Evolutionary conservation across 2,888 invertebrate species (phyloP), one percentile per base, ranked within the genome.

Genomic region (Xylota segnis): DNA sequence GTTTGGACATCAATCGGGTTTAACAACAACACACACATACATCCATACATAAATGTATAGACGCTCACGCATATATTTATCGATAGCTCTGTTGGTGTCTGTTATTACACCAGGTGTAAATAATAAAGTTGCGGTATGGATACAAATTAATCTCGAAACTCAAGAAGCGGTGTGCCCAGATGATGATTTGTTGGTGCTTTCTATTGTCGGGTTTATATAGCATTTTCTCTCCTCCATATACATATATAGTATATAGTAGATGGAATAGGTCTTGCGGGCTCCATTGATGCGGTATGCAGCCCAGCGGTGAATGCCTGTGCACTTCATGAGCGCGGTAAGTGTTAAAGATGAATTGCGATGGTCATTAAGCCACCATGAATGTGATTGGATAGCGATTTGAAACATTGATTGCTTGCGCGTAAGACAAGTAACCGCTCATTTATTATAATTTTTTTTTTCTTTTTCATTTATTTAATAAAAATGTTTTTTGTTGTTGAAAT

Each of bases 51-150:
- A n/a, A n/a, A n/a, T n/a, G n/a, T n/a, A n/a, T n/a, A n/a, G n/a
- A n/a, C n/a, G 54, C 16, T 50, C 56, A 56, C 56, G 56, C 50
- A 43, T 59, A 47, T 72, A 72, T 77, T 82, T 86, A 82, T 71
- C 82, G 71, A 86, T 86, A 74, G n/a, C n/a, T 83, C 78, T 78
- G 83, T 68, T 68, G 72, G 56, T 83, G 83, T 14, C 83, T 78
- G 83, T 83, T 83, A 83, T 84, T 84, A 84, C 79, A 84, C 84
- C 84, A 84, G 84, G 84, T 84, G 74, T 87, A 78, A 83, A 83
- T 72, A 83, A 87, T 83, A 78, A 87, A 83, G 77, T 78, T 87
- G 87, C 78, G 83, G 83, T 87, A 83, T 74, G 65, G 87, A 78
- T 78, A 78, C 74, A 83, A 83, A 83, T 87, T 87, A 87, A 87